Evolutionary conservation across 2,113 vertebrate species (phyloP).

Genomic region (Guaruba guarouba): DNA sequence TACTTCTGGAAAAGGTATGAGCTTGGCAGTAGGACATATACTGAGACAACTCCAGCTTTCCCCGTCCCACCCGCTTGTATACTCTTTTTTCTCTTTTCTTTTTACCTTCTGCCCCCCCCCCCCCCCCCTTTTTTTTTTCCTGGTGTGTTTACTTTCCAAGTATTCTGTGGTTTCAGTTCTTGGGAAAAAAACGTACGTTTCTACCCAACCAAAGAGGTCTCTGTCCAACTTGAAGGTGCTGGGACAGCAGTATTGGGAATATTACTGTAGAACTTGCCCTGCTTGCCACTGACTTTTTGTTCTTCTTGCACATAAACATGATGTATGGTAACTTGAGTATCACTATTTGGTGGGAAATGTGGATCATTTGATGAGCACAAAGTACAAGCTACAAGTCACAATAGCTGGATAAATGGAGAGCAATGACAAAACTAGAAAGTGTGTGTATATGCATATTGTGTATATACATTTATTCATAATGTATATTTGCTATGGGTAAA

Average conservation of each 20-base stretch:
- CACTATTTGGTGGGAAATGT: not conserved
- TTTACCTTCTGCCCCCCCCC: fast-evolving
- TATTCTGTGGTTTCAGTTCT: slow-evolving; percentile 18
- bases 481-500: not conserved
- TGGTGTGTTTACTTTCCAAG: not conserved
- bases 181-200: not conserved
- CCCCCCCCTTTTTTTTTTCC: fast-evolving
- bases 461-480: not conserved
- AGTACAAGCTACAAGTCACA: fast-evolving
- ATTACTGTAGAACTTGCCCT: not conserved
- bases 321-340: not conserved
- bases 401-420: not conserved
- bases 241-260: not conserved
- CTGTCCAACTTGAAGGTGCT: slow-evolving; percentile 22
- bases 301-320: not conserved
- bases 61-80: not conserved
- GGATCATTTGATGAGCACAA: not conserved
- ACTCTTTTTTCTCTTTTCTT: not conserved
- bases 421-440: not conserved
- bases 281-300: not conserved
- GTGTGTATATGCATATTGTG: not conserved
- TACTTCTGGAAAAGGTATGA: not conserved
- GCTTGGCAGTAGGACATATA: not conserved
- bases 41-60: not conserved
- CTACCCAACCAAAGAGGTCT: not conserved